These are phyloP conservation scores for Acrocephalus kingi DNA, from an alignment of 2,113 vertebrate species.

Conservation along the genomic window DNA sequence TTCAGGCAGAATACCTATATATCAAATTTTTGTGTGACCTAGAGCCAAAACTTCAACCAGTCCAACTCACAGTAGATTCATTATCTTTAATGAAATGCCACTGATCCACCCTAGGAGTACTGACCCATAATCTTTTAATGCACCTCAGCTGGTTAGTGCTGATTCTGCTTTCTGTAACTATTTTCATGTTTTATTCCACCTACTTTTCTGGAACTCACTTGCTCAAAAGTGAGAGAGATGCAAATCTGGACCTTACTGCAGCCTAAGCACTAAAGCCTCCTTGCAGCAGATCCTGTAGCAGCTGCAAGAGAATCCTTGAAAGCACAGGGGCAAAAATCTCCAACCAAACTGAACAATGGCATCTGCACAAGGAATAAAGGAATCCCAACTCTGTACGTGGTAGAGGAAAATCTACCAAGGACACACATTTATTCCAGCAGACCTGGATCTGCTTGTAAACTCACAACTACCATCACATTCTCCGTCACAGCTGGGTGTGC, in stretches of 20 bases:
- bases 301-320: not conserved
- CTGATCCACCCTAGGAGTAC: not conserved
- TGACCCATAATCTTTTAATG: conserved; percentile 17
- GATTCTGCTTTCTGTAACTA: conserved; percentile 18
- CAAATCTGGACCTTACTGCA: not conserved
- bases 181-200: conserved; percentile 1
- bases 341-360: not conserved
- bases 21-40: not conserved
- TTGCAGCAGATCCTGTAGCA: not conserved
- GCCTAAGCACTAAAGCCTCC: not conserved
- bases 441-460: not conserved
- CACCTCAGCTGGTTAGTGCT: conserved; percentile 15
- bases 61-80: not conserved
- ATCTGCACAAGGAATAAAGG: not conserved
- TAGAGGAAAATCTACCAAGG: not conserved
- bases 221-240: not conserved
- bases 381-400: not conserved
- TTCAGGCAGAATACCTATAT: not conserved
- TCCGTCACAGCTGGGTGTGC: not conserved
- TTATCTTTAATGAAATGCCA: not conserved
- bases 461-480: not conserved
- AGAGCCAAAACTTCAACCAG: not conserved
- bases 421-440: not conserved
- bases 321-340: not conserved
- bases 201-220: not conserved